These are phyloP conservation scores for Rhadina sibilatrix DNA, from an alignment of 2,113 vertebrate genomes.

Conservation along the genomic window DNA sequence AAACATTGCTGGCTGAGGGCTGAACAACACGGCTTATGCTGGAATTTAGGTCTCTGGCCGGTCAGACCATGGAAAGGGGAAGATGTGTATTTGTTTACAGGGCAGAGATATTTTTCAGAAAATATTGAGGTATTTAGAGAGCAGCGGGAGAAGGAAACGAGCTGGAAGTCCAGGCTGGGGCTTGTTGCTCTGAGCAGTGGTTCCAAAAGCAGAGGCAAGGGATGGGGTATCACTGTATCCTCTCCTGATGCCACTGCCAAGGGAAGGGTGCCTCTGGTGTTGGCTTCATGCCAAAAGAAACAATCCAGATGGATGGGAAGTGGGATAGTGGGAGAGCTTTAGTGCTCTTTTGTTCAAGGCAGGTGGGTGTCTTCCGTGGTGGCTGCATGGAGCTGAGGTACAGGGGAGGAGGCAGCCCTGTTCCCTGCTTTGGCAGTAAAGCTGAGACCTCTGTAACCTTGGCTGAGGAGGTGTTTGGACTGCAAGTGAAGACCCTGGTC, in stretches of 20 bases:
- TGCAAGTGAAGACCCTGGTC: not conserved
- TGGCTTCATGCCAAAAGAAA: not conserved
- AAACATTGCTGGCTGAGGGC: not conserved
- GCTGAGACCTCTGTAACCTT: not conserved
- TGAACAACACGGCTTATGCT: not conserved
- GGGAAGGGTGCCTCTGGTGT: not conserved
- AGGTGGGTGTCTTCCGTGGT: not conserved
- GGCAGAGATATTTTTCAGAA: not conserved
- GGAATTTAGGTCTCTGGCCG: not conserved
- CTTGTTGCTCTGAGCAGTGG: fast-evolving
- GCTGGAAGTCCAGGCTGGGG: not conserved
- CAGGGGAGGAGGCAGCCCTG: not conserved
- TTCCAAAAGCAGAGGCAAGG: not conserved
- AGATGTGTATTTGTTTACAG: not conserved
- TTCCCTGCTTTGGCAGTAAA: not conserved
- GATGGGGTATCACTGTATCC: not conserved
- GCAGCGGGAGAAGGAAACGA: not conserved
- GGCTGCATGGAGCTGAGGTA: not conserved
- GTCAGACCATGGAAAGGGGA: not conserved
- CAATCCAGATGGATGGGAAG: not conserved
- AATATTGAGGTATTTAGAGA: not conserved
- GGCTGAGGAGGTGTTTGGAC: not conserved
- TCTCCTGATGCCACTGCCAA: not conserved
- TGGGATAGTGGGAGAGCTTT: not conserved
- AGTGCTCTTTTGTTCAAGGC: not conserved